Evolutionary conservation across 1,140 invertebrate genomes (phyloP).

Genomic region (Plectus sambesii): DNA sequence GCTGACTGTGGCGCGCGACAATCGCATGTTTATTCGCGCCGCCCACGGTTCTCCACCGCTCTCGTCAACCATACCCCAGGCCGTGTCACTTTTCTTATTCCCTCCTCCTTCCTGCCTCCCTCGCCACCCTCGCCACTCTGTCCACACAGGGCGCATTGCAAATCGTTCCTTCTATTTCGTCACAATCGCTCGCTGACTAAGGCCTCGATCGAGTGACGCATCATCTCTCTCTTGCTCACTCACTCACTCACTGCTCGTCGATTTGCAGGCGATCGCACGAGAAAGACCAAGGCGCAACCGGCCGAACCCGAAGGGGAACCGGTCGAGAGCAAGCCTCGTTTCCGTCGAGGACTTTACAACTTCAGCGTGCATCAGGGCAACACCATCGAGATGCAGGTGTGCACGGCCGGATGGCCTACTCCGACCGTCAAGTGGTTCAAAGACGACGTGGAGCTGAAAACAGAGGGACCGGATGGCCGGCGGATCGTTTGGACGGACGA

Average conservation of each 20-base stretch:
- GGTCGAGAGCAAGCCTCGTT: constrained; percentile 40
- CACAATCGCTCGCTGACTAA: not conserved
- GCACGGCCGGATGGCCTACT: constrained; percentile 35
- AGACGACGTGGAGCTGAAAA: constrained; percentile 35
- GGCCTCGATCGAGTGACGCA: constrained; percentile 4
- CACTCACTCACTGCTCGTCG: constrained; percentile 1
- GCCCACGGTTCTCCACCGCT: no score
- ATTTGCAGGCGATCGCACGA: constrained; percentile 32
- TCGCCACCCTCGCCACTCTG: no score
- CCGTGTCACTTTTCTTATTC: no score
- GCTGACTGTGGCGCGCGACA: no score
- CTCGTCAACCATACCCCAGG: no score
- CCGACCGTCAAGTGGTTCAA: constrained; percentile 44
- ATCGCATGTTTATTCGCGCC: no score
- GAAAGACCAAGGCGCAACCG: constrained; percentile 10
- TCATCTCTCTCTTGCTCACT: no score
- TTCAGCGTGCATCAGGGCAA: constrained; percentile 40
- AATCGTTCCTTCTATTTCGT: constrained; percentile 6
- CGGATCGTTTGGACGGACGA: constrained; percentile 42
- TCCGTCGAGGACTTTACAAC: constrained; percentile 42
- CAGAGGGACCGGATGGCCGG: constrained; percentile 39
- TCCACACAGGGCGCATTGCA: no score
- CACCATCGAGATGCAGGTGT: constrained; percentile 26
- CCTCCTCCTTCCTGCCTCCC: no score
- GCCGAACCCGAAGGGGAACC: constrained; percentile 27